Evolutionary conservation across 1,140 invertebrate genomes (phyloP), one percentile per base, ranked within the genome.

Genomic region (Drosophila lini): DNA sequence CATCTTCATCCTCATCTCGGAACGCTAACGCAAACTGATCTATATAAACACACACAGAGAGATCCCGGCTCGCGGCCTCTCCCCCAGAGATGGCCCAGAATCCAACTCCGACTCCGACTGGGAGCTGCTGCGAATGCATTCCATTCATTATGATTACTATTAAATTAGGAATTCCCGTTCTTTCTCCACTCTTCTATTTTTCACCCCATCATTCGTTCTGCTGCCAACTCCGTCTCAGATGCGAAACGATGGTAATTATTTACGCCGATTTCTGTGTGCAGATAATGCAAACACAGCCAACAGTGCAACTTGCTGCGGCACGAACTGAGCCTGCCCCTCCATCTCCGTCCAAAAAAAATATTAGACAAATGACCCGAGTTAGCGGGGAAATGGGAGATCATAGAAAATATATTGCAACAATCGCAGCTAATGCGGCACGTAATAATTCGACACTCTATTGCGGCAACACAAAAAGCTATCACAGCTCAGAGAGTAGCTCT

Each of bases 91-190:
- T 68, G 67, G 48, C 69, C 53, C 65, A 71, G 68, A 58, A 70
- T 70, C 48, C 16, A 22, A 48, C 64, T 48, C 11, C 16, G 4
- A 70, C 64, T 71, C 11, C 16, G 4, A 70, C 64, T 71, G 64
- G 67, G 67, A 70, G 64, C 65, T 70, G 68, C 19, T 13, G 31
- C 63, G 55, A 78, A 78, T 78, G 75, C 74, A 78, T 78, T 78
- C 75, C 74, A 70, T 78, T 78, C 74, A 78, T 78, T 78, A 70
- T 78, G 75, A 78, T 78, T 78, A 78, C 74, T 78, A 78, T 78
- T 78, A 78, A 78, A 78, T 78, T 78, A 78, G 74, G 76, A 78
- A 78, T 78, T 71, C 65, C 75, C 65, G 75, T 78, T 78, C 75
- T 58, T 62, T 68, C 62, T 50, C 63, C 55, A 69, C 73, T 75